Percentiles rank a stretch among this genome's conserved stretches.
phyloP scores from a whole-genome alignment of 2,888 invertebrate species.

The Catocala fraxini region DNA sequence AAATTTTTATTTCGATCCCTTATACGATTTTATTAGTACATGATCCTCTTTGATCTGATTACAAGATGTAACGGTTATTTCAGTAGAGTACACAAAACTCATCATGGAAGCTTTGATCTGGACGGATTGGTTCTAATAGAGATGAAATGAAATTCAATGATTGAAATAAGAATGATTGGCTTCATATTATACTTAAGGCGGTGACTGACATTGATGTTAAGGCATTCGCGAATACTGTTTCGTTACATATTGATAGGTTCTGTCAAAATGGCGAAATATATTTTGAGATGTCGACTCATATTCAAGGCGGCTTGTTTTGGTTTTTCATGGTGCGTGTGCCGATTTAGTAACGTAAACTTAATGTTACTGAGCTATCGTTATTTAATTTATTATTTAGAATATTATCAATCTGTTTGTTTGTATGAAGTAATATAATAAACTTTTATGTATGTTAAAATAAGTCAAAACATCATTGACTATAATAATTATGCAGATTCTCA shows the following conservation, averaged over 20 bases:
- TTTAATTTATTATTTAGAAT: too few species aligned
- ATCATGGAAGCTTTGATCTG: constrained; percentile 39
- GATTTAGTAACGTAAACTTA: too few species aligned
- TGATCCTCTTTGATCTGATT: constrained; percentile 10
- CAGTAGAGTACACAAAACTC: constrained; percentile 6
- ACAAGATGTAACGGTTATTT: constrained; percentile 8
- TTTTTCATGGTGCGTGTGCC: too few species aligned
- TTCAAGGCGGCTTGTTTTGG: too few species aligned
- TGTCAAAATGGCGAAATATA: neutral
- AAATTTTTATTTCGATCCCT: neutral
- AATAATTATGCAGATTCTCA: too few species aligned
- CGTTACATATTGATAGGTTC: neutral
- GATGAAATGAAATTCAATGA: constrained; percentile 14
- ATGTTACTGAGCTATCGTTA: too few species aligned
- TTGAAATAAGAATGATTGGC: constrained; percentile 22
- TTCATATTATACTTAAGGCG: constrained; percentile 1
- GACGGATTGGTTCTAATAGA: constrained; percentile 20
- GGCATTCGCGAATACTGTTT: too few species aligned
- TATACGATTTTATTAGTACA: constrained; percentile 9
- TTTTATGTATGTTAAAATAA: too few species aligned
- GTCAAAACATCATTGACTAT: too few species aligned
- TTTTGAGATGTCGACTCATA: too few species aligned
- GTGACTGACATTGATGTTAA: neutral
- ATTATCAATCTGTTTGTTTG: too few species aligned
- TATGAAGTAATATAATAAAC: too few species aligned